These are phyloP conservation scores for Stenodema calcarata DNA, from an alignment of 2,888 invertebrate species.

Conservation along the genomic window DNA sequence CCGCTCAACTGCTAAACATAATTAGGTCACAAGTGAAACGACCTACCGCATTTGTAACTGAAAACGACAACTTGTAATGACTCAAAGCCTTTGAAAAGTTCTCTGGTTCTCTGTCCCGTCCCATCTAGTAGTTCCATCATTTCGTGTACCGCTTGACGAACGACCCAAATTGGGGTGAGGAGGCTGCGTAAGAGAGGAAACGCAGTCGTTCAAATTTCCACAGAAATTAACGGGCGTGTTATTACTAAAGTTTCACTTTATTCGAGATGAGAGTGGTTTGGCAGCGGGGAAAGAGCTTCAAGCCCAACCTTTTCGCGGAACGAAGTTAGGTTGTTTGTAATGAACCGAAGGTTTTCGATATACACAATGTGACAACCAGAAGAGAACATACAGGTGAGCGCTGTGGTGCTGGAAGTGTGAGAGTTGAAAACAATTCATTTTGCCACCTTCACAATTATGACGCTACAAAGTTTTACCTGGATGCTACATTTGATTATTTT, in stretches of 20 bases:
- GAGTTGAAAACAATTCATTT: too few species aligned
- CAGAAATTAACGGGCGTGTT: not conserved
- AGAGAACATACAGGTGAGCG: too few species aligned
- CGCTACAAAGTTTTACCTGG: too few species aligned
- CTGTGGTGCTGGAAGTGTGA: too few species aligned
- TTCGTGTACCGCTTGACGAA: not conserved
- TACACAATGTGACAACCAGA: not conserved
- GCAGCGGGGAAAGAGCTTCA: not conserved
- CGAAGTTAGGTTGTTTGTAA: not conserved
- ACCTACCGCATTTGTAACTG: conserved; percentile 43
- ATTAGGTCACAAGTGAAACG: conserved; percentile 44
- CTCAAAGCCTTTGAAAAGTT: conserved; percentile 27
- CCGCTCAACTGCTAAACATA: conserved; percentile 40
- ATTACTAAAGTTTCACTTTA: not conserved
- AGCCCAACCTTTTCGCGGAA: not conserved
- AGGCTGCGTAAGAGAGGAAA: not conserved
- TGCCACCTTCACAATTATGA: too few species aligned
- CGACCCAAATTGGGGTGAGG: not conserved
- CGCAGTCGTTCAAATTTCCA: not conserved
- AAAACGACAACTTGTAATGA: conserved; percentile 39
- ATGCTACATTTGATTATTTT: too few species aligned
- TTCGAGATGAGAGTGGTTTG: not conserved
- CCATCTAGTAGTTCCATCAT: not conserved
- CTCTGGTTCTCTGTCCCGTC: not conserved
- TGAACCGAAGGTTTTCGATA: not conserved